Evolutionary conservation across 1,140 invertebrate genomes (phyloP).

Genomic region (Drosophila ambigua): DNA sequence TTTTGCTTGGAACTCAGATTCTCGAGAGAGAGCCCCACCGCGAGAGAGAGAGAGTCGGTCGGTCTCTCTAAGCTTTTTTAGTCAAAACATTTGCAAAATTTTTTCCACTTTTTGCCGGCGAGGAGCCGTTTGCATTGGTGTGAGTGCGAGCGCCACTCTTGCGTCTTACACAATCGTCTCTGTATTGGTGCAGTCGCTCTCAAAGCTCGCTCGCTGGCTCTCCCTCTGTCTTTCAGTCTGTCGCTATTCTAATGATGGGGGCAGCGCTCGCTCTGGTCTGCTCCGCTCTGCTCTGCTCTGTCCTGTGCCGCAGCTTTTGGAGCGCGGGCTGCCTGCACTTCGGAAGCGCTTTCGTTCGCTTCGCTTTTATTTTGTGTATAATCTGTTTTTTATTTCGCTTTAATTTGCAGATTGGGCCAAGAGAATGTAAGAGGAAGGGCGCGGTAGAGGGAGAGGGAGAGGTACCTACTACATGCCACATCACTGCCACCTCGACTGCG

Average conservation of each 20-base stretch:
- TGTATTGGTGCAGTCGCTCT: slow-evolving; percentile 68
- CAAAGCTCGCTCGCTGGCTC: slow-evolving; percentile 42
- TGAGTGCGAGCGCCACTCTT: slow-evolving; percentile 19
- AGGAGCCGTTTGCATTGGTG: slow-evolving; percentile 26
- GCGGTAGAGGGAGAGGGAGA: no score
- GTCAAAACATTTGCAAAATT: slow-evolving; percentile 79
- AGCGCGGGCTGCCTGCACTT: slow-evolving; percentile 28
- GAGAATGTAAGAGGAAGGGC: no score
- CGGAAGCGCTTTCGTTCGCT: slow-evolving; percentile 27
- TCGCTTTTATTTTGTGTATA: slow-evolving; percentile 31
- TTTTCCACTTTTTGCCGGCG: slow-evolving; percentile 72
- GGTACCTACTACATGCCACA: not conserved
- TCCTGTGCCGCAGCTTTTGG: slow-evolving; percentile 26
- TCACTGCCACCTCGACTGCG: not conserved
- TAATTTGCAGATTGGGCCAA: slow-evolving; percentile 8
- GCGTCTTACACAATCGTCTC: slow-evolving; percentile 44
- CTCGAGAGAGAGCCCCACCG: slow-evolving; percentile 12
- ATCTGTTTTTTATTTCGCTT: slow-evolving; percentile 17
- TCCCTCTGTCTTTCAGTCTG: slow-evolving; percentile 30
- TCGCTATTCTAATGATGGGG: slow-evolving; percentile 61
- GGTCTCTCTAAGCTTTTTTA: slow-evolving; percentile 76
- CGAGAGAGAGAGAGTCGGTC: slow-evolving; percentile 4
- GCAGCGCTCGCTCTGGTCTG: slow-evolving; percentile 31
- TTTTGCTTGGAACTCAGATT: slow-evolving; percentile 57
- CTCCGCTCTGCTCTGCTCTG: slow-evolving; percentile 10